Percentiles rank a stretch among this genome's conserved stretches.
Conservation (phyloP, 2,113 vertebrate genomes). For the Nyctereutes procyonoides region DNA sequence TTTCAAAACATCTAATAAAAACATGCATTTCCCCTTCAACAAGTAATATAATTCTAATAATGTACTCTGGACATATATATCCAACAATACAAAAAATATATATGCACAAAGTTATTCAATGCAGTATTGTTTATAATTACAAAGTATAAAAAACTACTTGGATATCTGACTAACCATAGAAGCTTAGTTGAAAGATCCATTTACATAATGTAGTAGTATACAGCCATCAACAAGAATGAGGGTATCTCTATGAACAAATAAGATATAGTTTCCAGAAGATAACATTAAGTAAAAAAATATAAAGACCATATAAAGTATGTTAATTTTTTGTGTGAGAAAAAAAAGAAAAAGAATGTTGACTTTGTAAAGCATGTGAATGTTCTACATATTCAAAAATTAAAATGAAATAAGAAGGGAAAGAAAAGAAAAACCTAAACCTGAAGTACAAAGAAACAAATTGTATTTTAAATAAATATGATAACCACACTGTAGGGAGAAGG, state of each 20-base stretch:
- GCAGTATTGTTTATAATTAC: background rate
- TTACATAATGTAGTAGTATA: background rate
- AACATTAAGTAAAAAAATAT: background rate
- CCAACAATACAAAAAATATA: background rate
- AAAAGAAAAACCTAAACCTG: background rate
- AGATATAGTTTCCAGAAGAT: background rate
- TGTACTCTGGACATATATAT: background rate
- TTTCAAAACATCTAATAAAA: background rate
- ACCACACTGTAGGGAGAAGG: background rate
- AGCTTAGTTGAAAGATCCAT: background rate
- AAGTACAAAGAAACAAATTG: background rate
- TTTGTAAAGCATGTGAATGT: background rate
- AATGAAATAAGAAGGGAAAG: background rate
- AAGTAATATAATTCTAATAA: background rate
- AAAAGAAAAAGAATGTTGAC: background rate
- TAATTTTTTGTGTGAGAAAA: background rate
- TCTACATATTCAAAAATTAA: slow-evolving; percentile 2
- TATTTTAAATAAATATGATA: background rate
- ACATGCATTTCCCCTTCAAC: background rate
- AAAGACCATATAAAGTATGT: background rate
- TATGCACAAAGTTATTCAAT: background rate
- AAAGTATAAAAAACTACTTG: background rate
- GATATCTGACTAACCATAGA: background rate
- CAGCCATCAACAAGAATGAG: background rate
- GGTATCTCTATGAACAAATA: background rate